Conservation (phyloP, 1,140 invertebrate genomes). For the Colletes latitarsis region DNA sequence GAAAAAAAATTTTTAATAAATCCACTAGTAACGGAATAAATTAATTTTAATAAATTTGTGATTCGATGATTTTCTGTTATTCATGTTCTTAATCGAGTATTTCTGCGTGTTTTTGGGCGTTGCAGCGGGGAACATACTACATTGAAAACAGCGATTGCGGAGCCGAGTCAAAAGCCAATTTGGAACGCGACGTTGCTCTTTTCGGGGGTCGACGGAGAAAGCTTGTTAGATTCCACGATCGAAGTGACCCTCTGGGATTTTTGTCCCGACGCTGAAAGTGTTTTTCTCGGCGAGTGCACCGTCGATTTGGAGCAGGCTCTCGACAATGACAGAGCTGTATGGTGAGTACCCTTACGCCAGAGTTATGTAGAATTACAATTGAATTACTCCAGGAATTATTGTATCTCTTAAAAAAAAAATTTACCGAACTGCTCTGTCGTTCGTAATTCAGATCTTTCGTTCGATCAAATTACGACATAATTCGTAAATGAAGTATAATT, state of each 20-base stretch:
- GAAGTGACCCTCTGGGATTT: conserved; percentile 95
- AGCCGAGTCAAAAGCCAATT: conserved; percentile 91
- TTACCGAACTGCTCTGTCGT: too few species aligned
- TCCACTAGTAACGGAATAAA: too few species aligned
- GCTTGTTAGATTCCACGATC: conserved; percentile 89
- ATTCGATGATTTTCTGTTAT: not conserved
- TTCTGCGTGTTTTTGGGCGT: not conserved
- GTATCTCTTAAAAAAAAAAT: too few species aligned
- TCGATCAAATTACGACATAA: too few species aligned
- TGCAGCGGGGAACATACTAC: conserved; percentile 86
- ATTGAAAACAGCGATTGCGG: conserved; percentile 90
- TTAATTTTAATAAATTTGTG: too few species aligned
- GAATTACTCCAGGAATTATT: too few species aligned
- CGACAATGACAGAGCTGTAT: conserved; percentile 91
- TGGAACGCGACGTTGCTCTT: conserved; percentile 95
- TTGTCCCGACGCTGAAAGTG: conserved; percentile 89
- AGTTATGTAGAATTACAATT: too few species aligned
- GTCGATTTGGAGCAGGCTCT: conserved; percentile 91
- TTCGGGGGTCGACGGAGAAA: conserved; percentile 87
- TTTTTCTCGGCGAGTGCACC: conserved; percentile 91
- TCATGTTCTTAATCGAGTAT: too few species aligned
- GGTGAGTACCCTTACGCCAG: conserved; percentile 77
- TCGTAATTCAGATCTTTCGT: too few species aligned
- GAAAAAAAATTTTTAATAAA: too few species aligned
- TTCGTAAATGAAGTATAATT: too few species aligned